These are phyloP conservation scores for Cacatua alba DNA, from an alignment of 2,113 vertebrate species.

Conservation along the genomic window DNA sequence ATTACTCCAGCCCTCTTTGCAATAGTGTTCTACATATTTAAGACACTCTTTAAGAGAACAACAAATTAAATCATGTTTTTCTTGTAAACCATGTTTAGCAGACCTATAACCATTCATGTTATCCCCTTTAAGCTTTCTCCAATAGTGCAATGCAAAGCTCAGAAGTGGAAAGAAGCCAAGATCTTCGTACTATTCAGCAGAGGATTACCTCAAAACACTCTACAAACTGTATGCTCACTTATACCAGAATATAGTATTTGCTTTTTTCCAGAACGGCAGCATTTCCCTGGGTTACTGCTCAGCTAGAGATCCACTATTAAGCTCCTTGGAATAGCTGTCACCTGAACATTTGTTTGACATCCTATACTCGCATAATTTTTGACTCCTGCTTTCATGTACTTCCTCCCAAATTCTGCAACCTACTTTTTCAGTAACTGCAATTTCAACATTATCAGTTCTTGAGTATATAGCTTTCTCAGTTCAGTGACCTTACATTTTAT, in stretches of 20 bases:
- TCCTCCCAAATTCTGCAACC: not conserved
- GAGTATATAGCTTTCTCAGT: not conserved
- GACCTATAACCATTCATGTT: not conserved
- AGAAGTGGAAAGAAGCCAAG: not conserved
- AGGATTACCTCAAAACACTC: not conserved
- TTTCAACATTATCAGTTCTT: not conserved
- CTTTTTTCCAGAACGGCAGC: not conserved
- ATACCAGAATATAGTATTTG: not conserved
- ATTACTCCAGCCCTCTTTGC: not conserved
- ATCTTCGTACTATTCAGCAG: not conserved
- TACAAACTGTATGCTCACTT: not conserved
- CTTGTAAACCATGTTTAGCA: not conserved
- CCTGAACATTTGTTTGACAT: not conserved
- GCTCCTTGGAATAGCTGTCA: not conserved
- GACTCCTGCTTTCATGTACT: not conserved
- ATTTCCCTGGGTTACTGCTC: not conserved
- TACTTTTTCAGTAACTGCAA: not conserved
- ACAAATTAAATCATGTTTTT: not conserved
- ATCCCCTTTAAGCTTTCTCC: not conserved
- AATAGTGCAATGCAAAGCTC: not conserved
- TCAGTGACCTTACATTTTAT: not conserved
- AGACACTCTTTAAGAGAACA: not conserved
- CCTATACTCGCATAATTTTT: fast-evolving
- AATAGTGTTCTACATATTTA: not conserved
- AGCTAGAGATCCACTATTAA: not conserved